Percentiles rank a stretch among this genome's conserved stretches.
phyloP scores from a whole-genome alignment of 2,888 invertebrate species.

The Saturnia pavonia region DNA sequence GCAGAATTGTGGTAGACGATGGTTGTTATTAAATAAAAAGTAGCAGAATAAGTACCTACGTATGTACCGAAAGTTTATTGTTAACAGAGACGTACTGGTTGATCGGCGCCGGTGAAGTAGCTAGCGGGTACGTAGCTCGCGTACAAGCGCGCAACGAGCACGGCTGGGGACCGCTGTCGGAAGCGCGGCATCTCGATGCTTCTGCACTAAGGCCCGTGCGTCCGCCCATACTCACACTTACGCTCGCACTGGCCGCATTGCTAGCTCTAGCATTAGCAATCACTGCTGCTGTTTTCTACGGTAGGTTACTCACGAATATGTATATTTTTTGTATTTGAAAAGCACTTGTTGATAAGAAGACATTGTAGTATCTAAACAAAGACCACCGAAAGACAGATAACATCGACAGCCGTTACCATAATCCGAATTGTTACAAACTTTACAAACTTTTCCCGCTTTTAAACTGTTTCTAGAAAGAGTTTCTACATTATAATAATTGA shows the following conservation, averaged over 20 bases:
- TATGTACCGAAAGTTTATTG: not conserved
- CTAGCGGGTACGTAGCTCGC: slow-evolving; percentile 86
- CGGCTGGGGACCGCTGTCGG: slow-evolving; percentile 91
- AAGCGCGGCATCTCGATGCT: slow-evolving; percentile 79
- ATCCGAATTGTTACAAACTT: too few relatives aligned
- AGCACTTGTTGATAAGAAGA: too few relatives aligned
- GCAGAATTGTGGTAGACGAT: too few relatives aligned
- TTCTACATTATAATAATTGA: too few relatives aligned
- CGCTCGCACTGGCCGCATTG: slow-evolving; percentile 83
- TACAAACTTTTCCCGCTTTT: not conserved
- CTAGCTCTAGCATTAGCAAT: slow-evolving; percentile 58
- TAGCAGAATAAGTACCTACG: too few relatives aligned
- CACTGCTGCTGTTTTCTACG: slow-evolving; percentile 52
- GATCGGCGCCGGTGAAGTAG: slow-evolving; percentile 84
- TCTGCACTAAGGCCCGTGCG: slow-evolving; percentile 42
- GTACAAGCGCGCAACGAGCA: slow-evolving; percentile 90
- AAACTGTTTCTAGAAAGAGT: not conserved
- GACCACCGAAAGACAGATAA: not conserved
- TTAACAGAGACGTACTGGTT: slow-evolving; percentile 89
- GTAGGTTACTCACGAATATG: slow-evolving; percentile 41
- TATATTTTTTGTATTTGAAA: too few relatives aligned
- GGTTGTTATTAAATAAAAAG: too few relatives aligned
- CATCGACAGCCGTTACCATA: too few relatives aligned
- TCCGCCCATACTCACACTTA: slow-evolving; percentile 82
- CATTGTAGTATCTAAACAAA: too few relatives aligned